Percentiles rank a stretch among this genome's conserved stretches.
Conservation (phyloP, 2,888 invertebrate genomes). For the Sisyra nigra region DNA sequence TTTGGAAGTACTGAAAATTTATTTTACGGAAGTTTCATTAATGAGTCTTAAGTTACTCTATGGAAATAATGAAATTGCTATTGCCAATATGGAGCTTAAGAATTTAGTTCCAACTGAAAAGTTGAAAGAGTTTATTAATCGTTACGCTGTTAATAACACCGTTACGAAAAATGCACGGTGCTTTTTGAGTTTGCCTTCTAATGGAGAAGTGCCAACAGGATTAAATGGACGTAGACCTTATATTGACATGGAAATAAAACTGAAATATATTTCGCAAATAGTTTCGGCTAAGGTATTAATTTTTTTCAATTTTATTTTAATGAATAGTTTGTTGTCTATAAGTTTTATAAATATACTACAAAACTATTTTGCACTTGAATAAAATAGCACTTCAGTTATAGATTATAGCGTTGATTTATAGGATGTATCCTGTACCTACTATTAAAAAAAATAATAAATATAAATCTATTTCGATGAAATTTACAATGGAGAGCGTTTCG, state of each 20-base stretch:
- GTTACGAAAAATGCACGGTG: slow-evolving; percentile 31
- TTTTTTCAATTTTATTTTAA: too few species aligned
- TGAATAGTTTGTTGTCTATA: too few species aligned
- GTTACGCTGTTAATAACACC: slow-evolving; percentile 23
- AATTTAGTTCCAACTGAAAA: slow-evolving; percentile 31
- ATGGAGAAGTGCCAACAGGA: slow-evolving; percentile 13
- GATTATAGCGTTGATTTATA: too few species aligned
- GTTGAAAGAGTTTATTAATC: slow-evolving; percentile 24
- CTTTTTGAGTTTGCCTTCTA: slow-evolving; percentile 25
- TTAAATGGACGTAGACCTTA: slow-evolving; percentile 23
- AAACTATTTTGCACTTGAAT: too few species aligned
- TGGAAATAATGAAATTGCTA: slow-evolving; percentile 27
- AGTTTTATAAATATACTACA: too few species aligned
- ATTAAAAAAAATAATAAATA: too few species aligned
- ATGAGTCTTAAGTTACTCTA: slow-evolving; percentile 29
- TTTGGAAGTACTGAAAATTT: slow-evolving; percentile 26
- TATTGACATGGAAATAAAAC: slow-evolving; percentile 33
- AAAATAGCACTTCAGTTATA: too few species aligned
- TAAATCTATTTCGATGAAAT: too few species aligned
- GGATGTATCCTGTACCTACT: too few species aligned
- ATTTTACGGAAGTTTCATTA: slow-evolving; percentile 32
- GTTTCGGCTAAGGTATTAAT: slow-evolving; percentile 10
- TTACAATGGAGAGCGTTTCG: too few species aligned
- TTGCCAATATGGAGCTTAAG: slow-evolving; percentile 30
- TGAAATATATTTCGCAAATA: slow-evolving; percentile 23